phyloP scores from a whole-genome alignment of 2,888 invertebrate species.

The Heliconius erato region DNA sequence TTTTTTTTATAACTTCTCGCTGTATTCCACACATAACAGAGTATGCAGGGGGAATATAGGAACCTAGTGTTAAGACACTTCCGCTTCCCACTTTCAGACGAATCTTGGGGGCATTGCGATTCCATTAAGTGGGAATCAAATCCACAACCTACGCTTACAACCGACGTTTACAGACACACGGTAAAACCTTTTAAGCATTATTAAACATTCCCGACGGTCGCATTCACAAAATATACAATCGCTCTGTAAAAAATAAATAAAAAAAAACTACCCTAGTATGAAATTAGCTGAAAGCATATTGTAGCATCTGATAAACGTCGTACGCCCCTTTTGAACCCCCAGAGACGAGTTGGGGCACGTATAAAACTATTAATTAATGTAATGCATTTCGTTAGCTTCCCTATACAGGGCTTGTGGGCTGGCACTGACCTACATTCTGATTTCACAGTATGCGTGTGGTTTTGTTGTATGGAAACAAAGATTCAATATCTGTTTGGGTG shows the following conservation, averaged over 20 bases:
- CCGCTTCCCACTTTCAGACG: no score
- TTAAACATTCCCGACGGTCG: not conserved
- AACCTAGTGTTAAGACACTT: no score
- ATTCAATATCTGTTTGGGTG: slow-evolving; percentile 43
- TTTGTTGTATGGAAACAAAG: slow-evolving; percentile 54
- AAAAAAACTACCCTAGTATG: slow-evolving; percentile 25
- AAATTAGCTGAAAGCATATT: slow-evolving; percentile 45
- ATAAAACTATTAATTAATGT: slow-evolving; percentile 58
- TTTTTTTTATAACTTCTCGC: no score
- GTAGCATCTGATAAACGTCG: slow-evolving; percentile 45
- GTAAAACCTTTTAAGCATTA: not conserved
- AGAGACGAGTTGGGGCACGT: slow-evolving; percentile 51
- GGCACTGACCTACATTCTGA: slow-evolving; percentile 57
- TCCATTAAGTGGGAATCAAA: no score
- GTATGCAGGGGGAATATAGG: no score
- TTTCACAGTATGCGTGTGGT: slow-evolving; percentile 53
- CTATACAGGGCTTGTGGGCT: slow-evolving; percentile 39
- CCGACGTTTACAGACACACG: no score
- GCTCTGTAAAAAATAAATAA: slow-evolving; percentile 18
- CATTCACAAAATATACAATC: slow-evolving; percentile 28
- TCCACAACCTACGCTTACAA: no score
- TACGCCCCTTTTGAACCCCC: slow-evolving; percentile 47
- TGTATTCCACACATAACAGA: no score
- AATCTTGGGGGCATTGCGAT: no score
- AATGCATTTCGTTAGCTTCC: slow-evolving; percentile 57